These are phyloP conservation scores for Pristiophorus japonicus DNA, from an alignment of 2,113 vertebrate genomes.

Conservation along the genomic window DNA sequence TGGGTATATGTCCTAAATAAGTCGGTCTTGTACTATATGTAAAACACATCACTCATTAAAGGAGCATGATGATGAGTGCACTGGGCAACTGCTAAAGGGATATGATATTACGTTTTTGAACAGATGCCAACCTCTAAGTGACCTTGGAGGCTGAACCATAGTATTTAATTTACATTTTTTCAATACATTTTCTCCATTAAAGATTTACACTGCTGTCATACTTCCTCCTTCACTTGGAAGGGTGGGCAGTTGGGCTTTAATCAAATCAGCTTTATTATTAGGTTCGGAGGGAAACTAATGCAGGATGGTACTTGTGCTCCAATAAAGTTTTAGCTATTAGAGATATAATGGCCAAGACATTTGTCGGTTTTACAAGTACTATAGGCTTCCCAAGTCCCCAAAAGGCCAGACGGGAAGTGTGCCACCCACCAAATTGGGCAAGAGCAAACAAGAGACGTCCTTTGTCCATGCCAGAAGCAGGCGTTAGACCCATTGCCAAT, in stretches of 20 bases:
- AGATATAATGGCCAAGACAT: not conserved
- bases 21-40: not conserved
- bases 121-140: not conserved
- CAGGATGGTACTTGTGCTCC: not conserved
- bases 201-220: not conserved
- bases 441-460: not conserved
- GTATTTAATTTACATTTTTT: not conserved
- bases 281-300: not conserved
- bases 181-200: not conserved
- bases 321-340: not conserved
- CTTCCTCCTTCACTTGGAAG: not conserved
- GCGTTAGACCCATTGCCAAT: not conserved
- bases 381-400: not conserved
- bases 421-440: not conserved
- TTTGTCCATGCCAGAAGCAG: not conserved
- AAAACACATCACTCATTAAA: not conserved
- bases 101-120: slow-evolving; percentile 13
- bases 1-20: slow-evolving; percentile 36
- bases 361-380: not conserved
- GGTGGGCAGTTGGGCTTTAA: not conserved
- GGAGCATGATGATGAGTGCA: slow-evolving; percentile 5
- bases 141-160: not conserved
- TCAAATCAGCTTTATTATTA: not conserved
- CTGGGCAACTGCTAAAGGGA: not conserved
- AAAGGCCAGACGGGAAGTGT: not conserved